These are phyloP conservation scores for Apodemia hepburni DNA, from an alignment of 2,888 invertebrate genomes.

Conservation along the genomic window DNA sequence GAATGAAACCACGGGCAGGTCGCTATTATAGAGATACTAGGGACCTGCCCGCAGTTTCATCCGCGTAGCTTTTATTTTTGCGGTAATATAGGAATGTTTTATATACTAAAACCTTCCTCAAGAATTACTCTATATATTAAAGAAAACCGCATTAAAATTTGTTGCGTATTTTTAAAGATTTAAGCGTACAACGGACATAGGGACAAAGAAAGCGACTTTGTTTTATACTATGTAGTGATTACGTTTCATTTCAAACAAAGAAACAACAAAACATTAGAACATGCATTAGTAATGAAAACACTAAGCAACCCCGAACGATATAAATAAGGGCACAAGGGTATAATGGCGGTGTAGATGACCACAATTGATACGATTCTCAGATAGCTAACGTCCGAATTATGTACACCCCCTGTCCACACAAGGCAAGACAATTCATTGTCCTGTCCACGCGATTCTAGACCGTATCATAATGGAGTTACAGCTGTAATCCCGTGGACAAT, in stretches of 20 bases:
- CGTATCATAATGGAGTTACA: conserved; percentile 8
- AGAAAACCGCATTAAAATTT: no score
- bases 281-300: background rate
- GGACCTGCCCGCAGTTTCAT: no score
- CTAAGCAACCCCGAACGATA: conserved; percentile 1
- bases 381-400: conserved; percentile 31
- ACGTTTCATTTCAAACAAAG: background rate
- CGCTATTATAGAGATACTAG: no score
- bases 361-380: conserved; percentile 28
- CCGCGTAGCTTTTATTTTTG: no score
- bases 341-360: conserved; percentile 26
- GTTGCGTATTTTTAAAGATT: no score
- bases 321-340: conserved; percentile 13
- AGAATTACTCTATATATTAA: no score
- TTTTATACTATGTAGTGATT: no score
- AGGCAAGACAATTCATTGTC: conserved; percentile 21
- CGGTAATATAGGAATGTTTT: no score
- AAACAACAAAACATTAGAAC: background rate
- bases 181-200: no score
- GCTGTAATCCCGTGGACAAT: background rate
- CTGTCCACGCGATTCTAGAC: conserved; percentile 20
- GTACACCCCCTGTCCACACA: conserved; percentile 33
- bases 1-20: no score
- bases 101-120: no score
- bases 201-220: no score